Base-by-base conservation (phyloP, 1,140 invertebrate genomes). In the Drosophila punjabiensis region DNA sequence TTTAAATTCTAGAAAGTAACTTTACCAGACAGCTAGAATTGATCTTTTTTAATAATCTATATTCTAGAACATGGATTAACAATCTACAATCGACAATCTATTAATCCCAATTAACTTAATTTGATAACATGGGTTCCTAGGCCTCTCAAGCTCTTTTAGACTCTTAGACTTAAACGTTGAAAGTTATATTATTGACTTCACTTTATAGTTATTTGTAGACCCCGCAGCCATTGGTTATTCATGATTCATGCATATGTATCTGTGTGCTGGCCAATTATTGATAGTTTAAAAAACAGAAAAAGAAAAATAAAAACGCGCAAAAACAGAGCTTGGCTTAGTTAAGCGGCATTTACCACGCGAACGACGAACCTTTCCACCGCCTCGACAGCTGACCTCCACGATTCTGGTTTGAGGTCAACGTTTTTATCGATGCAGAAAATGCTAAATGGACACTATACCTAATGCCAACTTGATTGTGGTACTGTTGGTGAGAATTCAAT, bases 371-470 rank as follows among this genome's bases (percentile, higher is more conserved):
- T 70, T 76, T 76, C 65, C 60, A 70, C 41, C 35, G 62, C 68
- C 43, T 63, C 37, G 66, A 28, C 35, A 30, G 53, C 58, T 71
- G 83, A 86, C 86, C 86, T 89, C 82, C 79, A 67, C 73, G 50
- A 63, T 87, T 63, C 53, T 58, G 41, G 50, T 53, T 89, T 91
- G 86, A 89, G 86, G 86, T 89, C 86, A 89, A 91, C 76, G 79
- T 53, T 74, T 82, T 86, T 77, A 82, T 75, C 71, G 82, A 79
- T 90, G 86, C 78, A 88, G 78, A 88, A 88, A 88, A 59, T 53
- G 48, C 56, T 61, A 32, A 64, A 50, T 64, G 60, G 43, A 16
- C 30, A 63, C 1, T 35, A 37, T 48, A 53, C 6, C 47, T 52
- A 43, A 43, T 43, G 32, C 16, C 20, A 14, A 64, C 20, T 53